Evolutionary conservation across 2,888 invertebrate genomes (phyloP), one percentile per base, ranked within the genome.

Genomic region (Hirtodrosophila trivittata): DNA sequence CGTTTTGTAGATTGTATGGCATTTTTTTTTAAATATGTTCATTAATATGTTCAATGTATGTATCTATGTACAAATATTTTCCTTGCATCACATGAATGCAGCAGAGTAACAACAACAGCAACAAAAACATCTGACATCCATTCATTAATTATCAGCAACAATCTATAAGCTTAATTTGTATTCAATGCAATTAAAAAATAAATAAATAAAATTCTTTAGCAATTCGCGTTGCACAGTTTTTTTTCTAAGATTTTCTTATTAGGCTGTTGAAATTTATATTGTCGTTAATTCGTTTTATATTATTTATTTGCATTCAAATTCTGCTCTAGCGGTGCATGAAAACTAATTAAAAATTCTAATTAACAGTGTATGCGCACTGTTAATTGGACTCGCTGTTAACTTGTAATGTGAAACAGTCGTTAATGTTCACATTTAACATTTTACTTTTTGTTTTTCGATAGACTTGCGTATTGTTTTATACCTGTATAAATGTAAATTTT

Each of bases 101-200:
- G 8, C 2, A 32, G 38, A 46, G 38, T 37, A 52, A 49, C 12
- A 52, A 38, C 18, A 46, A 47, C 26, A 47, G 9, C 33, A 37
- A 10, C 21, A 50, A 1, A 45, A 65, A n/a, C 25, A 43, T n/a
- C 50, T 41, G 64, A 39, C 56, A 41, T 66, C 69, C 68, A 84
- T 75, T 78, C 74, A 76, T 73, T 75, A 77, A 82, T 77, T 82
- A 81, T 74, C 74, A 42, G 33, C 55, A 30, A n/a, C 66, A 64
- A 75, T 81, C 67, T 62, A 49, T 52, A 63, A 54, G 62, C 66
- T 75, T 66, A 54, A 84, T 81, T 81, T 67, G 68, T 69, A 77
- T 75, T 65, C 77, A 70, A 77, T 59, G 69, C 77, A 84, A 84
- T 81, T 80, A 75, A 62, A 69, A 64, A 30, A 50, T 10, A 54